Evolutionary conservation across 1,140 invertebrate genomes (phyloP), one percentile per base, ranked within the genome.

Genomic region (Grapholita molesta): DNA sequence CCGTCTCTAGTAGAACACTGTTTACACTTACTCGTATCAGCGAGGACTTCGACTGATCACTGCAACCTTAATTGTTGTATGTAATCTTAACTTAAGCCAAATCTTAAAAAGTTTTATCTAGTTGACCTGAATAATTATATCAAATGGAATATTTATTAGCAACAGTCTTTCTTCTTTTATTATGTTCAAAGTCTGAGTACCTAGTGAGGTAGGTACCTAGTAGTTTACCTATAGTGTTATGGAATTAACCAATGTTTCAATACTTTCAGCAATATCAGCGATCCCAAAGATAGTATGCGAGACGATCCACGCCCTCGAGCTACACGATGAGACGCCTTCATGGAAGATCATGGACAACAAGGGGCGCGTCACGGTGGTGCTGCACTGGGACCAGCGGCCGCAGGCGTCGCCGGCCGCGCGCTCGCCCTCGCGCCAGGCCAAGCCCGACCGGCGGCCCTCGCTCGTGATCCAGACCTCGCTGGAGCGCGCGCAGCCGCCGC

Each of bases 331-430:
- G 92, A 97, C 96, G 83, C 97, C 97, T 79, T 97, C 97, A 92
- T 98, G 97, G 97, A 98, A 98, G 92, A 98, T 98, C 93, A 98
- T 98, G 96, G 97, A 98, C 94, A 97, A 97, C 94, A 96, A 97
- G 93, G 96, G 97, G 83, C 95, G 97, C 87, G 96, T 98, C 92
- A 98, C 97, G 80, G 96, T 98, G 91, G 97, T 98, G 78, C 93
- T 98, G 84, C 96, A 98, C 92, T 98, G 97, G 97, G 96, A 98
- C 93, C 97, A 97, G 92, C 94, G 95, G 72, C 94, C 93, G 82
- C 93, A 93, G 85, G 94, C 93, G 76, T 93, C 86, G 88, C 92
- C 82, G 86, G 91, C 91, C 83, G 90, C 89, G 89, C 93, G 94
- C 82, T 95, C 94, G 93, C 94, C 89, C 93, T 94, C 87, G 79